Evolutionary conservation across 2,797 vertebrate genomes (phyloP), one percentile per base, ranked within the genome.

Genomic region (Coreius guichenoti): DNA sequence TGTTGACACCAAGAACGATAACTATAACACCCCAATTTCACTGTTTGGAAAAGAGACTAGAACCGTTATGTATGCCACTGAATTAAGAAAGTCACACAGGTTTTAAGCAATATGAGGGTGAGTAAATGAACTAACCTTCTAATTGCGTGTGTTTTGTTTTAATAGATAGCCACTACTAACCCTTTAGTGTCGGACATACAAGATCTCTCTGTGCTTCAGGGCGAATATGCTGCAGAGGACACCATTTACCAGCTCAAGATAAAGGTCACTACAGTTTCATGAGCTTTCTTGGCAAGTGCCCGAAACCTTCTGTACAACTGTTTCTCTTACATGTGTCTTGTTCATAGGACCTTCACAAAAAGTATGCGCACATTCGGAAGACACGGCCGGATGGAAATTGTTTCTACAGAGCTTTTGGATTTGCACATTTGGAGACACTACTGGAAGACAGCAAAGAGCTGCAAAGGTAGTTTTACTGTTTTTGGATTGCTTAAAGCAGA

Each of bases 361-460:
- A 97, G 87, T 98, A 98, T 89, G 96, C 96, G 0, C 95, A 93
- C 92, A 98, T 99, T 89, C 96, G 97, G 23, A 97, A 98, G 94
- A 99, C 97, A 23, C 95, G 98, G 43, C 97, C 97, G 0, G 97
- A 99, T 7, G 97, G 98, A 81, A 98, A 99, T 91, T 99, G 97
- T 87, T 99, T 99, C 94, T 99, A 98, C 87, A 95, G 97, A 88
- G 97, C 97, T 0, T 98, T 98, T 1, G 97, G 97, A 43, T 98
- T 98, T 78, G 95, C 96, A 68, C 96, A 98, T 92, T 93, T 98
- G 69, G 97, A 99, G 91, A 97, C 97, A 0, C 94, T 98, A 88
- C 93, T 98, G 87, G 97, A 97, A 0, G 96, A 98, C 91, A 93
- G 95, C 92, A 97, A 97, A 95, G 97, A 98, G 45, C 93, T 99